These are phyloP conservation scores for Dicranocentrus wangi DNA, from an alignment of 2,888 invertebrate genomes.

Conservation along the genomic window DNA sequence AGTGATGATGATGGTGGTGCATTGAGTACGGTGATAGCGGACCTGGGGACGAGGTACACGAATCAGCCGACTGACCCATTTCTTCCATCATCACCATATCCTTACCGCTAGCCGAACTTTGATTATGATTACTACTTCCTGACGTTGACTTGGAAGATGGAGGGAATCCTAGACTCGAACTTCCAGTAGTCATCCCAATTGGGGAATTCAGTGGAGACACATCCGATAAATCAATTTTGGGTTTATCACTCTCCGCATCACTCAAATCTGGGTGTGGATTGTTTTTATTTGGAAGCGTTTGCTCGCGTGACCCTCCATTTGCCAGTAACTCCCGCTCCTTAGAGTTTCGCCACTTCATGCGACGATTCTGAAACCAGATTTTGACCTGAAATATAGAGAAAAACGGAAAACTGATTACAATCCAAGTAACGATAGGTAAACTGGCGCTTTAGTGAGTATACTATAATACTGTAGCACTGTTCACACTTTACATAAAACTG, in stretches of 20 bases:
- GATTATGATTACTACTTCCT: constrained; percentile 33
- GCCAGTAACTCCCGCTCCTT: constrained; percentile 96
- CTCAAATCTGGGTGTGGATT: constrained; percentile 72
- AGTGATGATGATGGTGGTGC: constrained; percentile 49
- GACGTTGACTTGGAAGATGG: constrained; percentile 43
- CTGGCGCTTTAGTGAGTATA: no score
- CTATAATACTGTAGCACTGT: no score
- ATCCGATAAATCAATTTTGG: constrained; percentile 79
- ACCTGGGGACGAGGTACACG: constrained; percentile 55
- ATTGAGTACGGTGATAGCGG: constrained; percentile 49
- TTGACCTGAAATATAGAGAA: constrained; percentile 81
- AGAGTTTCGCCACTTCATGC: constrained; percentile 99
- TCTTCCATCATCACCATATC: constrained; percentile 46
- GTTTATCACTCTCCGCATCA: constrained; percentile 85
- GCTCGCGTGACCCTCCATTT: constrained; percentile 93
- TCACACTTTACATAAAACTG: no score
- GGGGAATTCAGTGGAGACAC: constrained; percentile 78
- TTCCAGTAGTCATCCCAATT: constrained; percentile 47
- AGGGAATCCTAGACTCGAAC: constrained; percentile 34
- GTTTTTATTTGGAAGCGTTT: constrained; percentile 92
- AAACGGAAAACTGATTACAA: no score
- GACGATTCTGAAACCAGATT: constrained; percentile 96
- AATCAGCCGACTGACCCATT: constrained; percentile 53
- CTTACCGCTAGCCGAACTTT: constrained; percentile 2
- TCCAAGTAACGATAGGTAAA: no score